These are phyloP conservation scores for Sarcophilus harrisii DNA, from an alignment of 2,797 vertebrate species.

Conservation along the genomic window DNA sequence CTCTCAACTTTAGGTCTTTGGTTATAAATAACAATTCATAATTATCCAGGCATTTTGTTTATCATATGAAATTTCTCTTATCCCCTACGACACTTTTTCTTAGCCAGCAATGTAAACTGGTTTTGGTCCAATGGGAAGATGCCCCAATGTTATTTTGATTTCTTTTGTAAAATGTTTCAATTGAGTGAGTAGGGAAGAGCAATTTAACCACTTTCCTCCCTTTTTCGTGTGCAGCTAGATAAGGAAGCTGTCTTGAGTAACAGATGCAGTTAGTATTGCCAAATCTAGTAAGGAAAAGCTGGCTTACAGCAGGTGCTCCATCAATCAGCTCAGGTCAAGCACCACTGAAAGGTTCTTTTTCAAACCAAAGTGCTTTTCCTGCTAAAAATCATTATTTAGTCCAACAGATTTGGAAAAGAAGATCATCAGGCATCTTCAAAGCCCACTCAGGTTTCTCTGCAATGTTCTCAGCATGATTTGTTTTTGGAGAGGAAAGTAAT, in stretches of 20 bases:
- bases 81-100: neutral
- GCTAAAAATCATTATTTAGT: conserved; percentile 76
- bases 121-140: neutral
- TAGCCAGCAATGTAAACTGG: neutral
- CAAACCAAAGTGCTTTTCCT: conserved; percentile 72
- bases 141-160: neutral
- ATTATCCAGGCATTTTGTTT: neutral
- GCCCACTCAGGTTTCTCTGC: conserved; percentile 51
- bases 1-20: neutral
- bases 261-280: neutral
- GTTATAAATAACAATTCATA: neutral
- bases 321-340: conserved; percentile 62
- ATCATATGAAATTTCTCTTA: neutral
- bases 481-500: conserved; percentile 61
- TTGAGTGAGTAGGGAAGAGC: neutral
- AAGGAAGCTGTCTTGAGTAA: conserved; percentile 21
- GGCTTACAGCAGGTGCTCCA: conserved; percentile 3
- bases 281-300: conserved; percentile 45
- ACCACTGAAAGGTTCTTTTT: conserved; percentile 66
- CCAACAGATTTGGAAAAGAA: conserved; percentile 55
- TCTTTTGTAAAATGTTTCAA: neutral
- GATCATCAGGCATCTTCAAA: conserved; percentile 58
- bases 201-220: neutral
- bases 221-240: conserved; percentile 3
- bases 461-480: conserved; percentile 36